These are phyloP conservation scores for Cyprinodon diabolis DNA, from an alignment of 2,797 vertebrate species.

Conservation along the genomic window DNA sequence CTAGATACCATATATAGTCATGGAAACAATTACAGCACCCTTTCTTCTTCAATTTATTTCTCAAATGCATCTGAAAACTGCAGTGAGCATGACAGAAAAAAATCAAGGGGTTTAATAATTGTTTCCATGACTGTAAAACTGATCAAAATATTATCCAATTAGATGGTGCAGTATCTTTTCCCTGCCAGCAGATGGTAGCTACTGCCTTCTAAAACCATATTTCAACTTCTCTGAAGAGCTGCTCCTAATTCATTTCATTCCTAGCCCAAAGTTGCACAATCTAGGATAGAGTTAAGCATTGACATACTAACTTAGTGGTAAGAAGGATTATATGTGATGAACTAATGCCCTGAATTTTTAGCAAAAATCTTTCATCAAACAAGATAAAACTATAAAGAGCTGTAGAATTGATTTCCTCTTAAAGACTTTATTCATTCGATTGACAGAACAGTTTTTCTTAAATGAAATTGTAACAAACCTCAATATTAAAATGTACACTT, in stretches of 20 bases:
- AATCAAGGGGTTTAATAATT: no score
- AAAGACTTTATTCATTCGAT: neutral
- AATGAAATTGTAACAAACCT: neutral
- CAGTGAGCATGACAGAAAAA: no score
- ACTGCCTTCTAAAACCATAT: conserved; percentile 19
- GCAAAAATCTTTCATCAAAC: neutral
- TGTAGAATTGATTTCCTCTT: neutral
- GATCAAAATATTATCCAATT: neutral
- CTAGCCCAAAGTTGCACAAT: neutral
- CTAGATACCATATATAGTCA: neutral
- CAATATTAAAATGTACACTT: neutral
- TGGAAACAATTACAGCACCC: no score
- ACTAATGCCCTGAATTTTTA: neutral
- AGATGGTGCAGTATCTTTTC: conserved; percentile 14
- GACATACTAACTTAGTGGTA: neutral
- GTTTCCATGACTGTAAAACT: neutral
- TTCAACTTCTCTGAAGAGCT: neutral
- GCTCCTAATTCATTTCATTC: neutral
- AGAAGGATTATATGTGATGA: neutral
- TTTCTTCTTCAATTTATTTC: no score
- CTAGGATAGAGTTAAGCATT: neutral
- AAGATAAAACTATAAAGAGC: neutral
- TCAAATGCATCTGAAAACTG: no score
- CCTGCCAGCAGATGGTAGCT: conserved; percentile 59
- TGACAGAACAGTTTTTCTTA: neutral